phyloP scores from a whole-genome alignment of 2,113 vertebrate species.

The Lagopus leucura region DNA sequence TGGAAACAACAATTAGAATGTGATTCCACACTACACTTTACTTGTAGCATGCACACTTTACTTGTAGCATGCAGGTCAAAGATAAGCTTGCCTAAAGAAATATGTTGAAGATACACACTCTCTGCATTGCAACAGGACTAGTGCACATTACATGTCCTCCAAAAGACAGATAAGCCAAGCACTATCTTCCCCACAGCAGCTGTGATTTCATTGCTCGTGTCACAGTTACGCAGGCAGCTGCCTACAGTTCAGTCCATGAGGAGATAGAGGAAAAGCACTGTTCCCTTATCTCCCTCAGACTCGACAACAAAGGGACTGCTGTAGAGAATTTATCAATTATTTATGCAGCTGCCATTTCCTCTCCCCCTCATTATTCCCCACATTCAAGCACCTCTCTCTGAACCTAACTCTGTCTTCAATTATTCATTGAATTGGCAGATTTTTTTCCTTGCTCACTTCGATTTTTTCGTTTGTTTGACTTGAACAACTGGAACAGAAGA shows the following conservation, averaged over 20 bases:
- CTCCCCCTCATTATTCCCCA: not conserved
- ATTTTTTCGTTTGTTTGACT: not conserved
- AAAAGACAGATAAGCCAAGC: not conserved
- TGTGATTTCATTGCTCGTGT: not conserved
- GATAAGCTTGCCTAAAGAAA: not conserved
- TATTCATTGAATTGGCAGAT: not conserved
- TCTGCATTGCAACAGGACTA: not conserved
- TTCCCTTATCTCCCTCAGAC: not conserved
- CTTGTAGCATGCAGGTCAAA: not conserved
- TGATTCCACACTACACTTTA: not conserved
- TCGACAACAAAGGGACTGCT: not conserved
- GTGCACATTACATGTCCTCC: not conserved
- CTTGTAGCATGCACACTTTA: not conserved
- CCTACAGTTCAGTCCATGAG: not conserved
- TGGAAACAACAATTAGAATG: not conserved
- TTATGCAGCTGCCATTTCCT: slow-evolving; percentile 9
- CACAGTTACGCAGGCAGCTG: not conserved
- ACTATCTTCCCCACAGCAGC: not conserved
- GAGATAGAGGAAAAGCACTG: not conserved
- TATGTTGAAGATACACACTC: not conserved
- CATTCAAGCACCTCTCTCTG: not conserved
- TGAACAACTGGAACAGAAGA: not conserved
- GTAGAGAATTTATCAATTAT: slow-evolving; percentile 18
- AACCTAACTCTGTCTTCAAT: slow-evolving; percentile 1
- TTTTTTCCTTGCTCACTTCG: not conserved